Base-by-base conservation (phyloP, 2,888 invertebrate species). In the Pyralis farinalis region DNA sequence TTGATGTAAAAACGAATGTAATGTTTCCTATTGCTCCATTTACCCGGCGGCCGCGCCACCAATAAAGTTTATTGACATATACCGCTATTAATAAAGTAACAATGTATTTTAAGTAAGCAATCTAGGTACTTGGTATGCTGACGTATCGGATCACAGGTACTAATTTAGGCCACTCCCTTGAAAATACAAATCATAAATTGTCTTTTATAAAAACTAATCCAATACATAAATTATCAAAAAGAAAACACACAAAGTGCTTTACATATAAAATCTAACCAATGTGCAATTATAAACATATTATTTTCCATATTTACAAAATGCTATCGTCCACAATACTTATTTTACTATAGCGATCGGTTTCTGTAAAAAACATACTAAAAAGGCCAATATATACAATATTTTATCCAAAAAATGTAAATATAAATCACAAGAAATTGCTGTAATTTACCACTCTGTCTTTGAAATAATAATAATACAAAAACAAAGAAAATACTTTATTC, bases 201-300 rank as follows among this genome's bases (percentile, higher is more conserved):
- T 81, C 76, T 81, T 82, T 80, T 73, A 63, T 55, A 66, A 60
- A 73, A 66, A 67, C 55, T 61, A 63, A 66, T 58, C 37, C 52
- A 64, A 57, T 53, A 53, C 60, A 66, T 62, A 66, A 60, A 56
- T 16, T 33, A 32, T 20, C 33, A 16, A 39, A 38, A 39, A 38
- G 31, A 3, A 32, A 70, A 70, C 65, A 73, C 63, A 70, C 58
- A 40, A 61, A 60, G 71, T 62, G 63, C 68, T 35, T 41, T n/a
- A n/a, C 43, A 45, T 58, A 47, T 51, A 49, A 36, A 52, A 48
- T 46, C 47, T 62, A 63, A 58, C 53, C 49, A 52, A 61, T 47
- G 54, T 60, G 61, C 63, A 53, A 53, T 53, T 49, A 53, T 42
- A 44, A 55, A 55, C 53, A 58, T 51, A 53, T 22, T 42, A 44